Conservation (phyloP, 2,113 vertebrate genomes). For the Calypte anna region DNA sequence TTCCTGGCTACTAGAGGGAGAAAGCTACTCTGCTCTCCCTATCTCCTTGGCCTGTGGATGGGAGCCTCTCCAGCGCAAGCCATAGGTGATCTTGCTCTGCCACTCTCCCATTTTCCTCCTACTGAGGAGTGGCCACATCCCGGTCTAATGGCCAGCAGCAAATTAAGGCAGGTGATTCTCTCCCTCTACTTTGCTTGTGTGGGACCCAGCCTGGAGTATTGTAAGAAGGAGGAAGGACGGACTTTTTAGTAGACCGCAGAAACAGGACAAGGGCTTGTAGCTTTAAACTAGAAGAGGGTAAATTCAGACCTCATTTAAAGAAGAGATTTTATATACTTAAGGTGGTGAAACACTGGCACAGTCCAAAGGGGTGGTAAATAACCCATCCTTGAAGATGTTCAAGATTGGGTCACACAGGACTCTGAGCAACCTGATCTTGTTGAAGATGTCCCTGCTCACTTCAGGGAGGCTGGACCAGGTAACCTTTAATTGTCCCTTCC, state of each 20-base stretch:
- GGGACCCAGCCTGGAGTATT: not conserved
- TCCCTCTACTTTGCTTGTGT: not conserved
- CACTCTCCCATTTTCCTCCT: not conserved
- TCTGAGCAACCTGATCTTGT: not conserved
- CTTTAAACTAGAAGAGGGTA: not conserved
- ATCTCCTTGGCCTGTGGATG: fast-evolving
- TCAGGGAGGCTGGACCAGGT: too few species aligned
- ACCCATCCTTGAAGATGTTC: not conserved
- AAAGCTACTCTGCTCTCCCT: not conserved
- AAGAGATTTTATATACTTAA: not conserved
- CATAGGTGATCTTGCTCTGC: fast-evolving
- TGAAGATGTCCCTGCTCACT: not conserved
- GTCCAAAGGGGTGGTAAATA: too few species aligned
- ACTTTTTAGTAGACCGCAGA: too few species aligned
- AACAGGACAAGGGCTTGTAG: not conserved
- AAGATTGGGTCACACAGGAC: fast-evolving
- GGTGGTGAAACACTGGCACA: fast-evolving
- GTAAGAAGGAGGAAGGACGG: too few species aligned
- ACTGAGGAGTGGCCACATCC: not conserved
- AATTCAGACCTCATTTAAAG: not conserved
- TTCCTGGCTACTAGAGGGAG: not conserved
- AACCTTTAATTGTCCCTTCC: fast-evolving
- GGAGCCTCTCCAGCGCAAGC: not conserved
- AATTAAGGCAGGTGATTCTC: not conserved
- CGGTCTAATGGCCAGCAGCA: not conserved